Evolutionary conservation across 2,888 invertebrate genomes (phyloP).

Genomic region (Melanostoma mellinum): DNA sequence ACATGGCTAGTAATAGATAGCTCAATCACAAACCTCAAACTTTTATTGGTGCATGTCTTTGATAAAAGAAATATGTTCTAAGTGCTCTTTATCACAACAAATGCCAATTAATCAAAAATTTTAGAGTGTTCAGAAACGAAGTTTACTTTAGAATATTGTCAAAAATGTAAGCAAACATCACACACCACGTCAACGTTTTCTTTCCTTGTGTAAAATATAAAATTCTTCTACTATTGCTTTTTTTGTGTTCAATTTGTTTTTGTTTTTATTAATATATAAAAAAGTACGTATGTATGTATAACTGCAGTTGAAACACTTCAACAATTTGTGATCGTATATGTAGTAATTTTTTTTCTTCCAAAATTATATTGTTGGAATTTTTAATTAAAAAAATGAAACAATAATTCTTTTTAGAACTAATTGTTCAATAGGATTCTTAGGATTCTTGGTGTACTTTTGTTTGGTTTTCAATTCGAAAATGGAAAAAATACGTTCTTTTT

Average conservation of each 20-base stretch:
- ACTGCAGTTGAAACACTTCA: not conserved
- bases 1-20: no score
- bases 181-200: constrained; percentile 56
- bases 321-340: no score
- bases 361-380: constrained; percentile 44
- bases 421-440: not conserved
- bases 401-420: constrained; percentile 13
- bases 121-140: not conserved
- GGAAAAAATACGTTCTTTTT: constrained; percentile 46
- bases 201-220: constrained; percentile 42
- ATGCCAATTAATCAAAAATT: not conserved
- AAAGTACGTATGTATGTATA: constrained; percentile 9
- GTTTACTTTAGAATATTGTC: constrained; percentile 57
- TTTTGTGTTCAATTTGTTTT: constrained; percentile 21
- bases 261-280: not conserved
- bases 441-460: constrained; percentile 48
- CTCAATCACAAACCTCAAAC: no score
- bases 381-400: constrained; percentile 39
- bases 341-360: constrained; percentile 9
- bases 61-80: no score
- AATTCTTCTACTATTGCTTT: constrained; percentile 23
- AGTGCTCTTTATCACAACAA: no score
- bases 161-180: constrained; percentile 60
- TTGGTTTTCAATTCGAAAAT: constrained; percentile 66
- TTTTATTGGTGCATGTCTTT: no score